phyloP scores from a whole-genome alignment of 1,140 invertebrate species.

The Linepithema humile region DNA sequence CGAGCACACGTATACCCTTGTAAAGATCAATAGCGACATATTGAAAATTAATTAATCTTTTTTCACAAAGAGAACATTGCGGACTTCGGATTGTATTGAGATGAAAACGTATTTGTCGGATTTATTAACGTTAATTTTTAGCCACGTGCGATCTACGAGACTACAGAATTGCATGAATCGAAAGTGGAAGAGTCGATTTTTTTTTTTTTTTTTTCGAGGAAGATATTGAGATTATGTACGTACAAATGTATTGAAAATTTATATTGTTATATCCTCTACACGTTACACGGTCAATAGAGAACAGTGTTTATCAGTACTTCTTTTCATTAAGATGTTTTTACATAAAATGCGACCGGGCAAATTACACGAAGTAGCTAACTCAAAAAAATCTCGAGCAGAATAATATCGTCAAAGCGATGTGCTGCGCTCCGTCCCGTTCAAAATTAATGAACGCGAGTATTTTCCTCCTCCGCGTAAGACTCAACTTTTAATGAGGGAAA shows the following conservation, averaged over 20 bases:
- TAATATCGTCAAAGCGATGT: constrained; percentile 41
- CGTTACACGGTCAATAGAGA: neutral
- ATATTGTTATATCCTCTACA: neutral
- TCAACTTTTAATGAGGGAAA: constrained; percentile 53
- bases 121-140: neutral
- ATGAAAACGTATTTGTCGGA: neutral
- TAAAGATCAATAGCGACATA: no score
- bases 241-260: neutral
- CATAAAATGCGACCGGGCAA: neutral
- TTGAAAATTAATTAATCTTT: neutral
- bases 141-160: no score
- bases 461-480: constrained; percentile 21
- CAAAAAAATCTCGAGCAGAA: constrained; percentile 40
- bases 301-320: neutral
- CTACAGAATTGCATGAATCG: no score
- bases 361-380: constrained; percentile 14
- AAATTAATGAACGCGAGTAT: constrained; percentile 47
- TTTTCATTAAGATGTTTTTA: neutral
- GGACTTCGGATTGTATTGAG: neutral
- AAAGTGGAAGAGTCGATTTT: no score
- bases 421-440: constrained; percentile 1
- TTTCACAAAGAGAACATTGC: neutral
- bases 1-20: no score
- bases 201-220: no score
- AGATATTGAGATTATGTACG: no score